Percentiles rank a stretch among this genome's conserved stretches.
Evolutionary conservation across 2,797 vertebrate species (phyloP).

Genomic region (Tarsius wallacei): DNA sequence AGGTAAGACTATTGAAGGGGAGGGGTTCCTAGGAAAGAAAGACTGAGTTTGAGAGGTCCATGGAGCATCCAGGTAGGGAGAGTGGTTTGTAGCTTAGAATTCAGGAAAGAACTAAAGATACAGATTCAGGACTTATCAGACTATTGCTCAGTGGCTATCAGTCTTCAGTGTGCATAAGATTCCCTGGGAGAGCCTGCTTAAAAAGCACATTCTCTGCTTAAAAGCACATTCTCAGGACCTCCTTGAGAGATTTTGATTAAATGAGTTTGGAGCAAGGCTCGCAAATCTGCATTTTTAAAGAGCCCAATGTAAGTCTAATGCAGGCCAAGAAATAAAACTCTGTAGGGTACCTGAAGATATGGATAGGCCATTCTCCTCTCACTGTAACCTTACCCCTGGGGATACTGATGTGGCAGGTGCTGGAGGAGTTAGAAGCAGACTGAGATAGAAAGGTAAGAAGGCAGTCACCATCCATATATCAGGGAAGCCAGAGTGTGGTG

Average conservation of each 20-base stretch:
- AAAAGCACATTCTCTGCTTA: neutral
- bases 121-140: neutral
- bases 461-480: neutral
- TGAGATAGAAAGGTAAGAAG: neutral
- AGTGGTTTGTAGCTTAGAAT: neutral
- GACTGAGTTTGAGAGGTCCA: neutral
- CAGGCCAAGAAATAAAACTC: neutral
- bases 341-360: neutral
- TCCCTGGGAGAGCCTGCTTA: neutral
- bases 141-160: neutral
- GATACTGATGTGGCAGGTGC: neutral
- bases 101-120: neutral
- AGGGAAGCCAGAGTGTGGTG: neutral
- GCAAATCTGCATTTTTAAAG: neutral
- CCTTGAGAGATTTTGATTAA: neutral
- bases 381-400: too few species aligned
- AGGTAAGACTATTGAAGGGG: neutral
- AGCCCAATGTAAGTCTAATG: neutral
- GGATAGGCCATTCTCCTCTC: neutral
- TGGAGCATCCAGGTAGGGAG: neutral
- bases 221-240: neutral
- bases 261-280: neutral
- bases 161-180: neutral
- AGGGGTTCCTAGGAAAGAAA: neutral
- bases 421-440: neutral